Evolutionary conservation across 2,888 invertebrate genomes (phyloP).

Genomic region (Eucriotettix oculatus): DNA sequence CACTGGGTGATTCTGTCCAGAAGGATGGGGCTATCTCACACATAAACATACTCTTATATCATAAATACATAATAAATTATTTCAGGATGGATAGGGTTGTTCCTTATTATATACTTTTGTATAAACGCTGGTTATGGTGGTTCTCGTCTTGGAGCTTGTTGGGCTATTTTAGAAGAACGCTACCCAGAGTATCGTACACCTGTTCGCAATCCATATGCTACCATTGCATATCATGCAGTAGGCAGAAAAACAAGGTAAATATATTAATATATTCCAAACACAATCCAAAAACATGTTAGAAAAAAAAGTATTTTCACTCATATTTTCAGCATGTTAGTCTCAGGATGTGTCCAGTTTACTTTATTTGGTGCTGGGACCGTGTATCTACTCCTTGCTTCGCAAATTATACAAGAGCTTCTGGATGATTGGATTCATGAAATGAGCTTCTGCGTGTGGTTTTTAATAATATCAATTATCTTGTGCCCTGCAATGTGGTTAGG

Average conservation of each 20-base stretch:
- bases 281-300: not conserved
- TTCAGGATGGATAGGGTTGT: constrained; percentile 48
- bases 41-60: no score
- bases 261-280: not conserved
- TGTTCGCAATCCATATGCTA: constrained; percentile 48
- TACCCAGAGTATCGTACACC: constrained; percentile 39
- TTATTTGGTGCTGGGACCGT: constrained; percentile 50
- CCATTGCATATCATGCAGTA: constrained; percentile 43
- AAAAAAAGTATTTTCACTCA: not conserved
- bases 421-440: constrained; percentile 29
- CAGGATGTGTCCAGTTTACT: constrained; percentile 42
- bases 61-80: constrained; percentile 9
- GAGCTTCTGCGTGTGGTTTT: constrained; percentile 44
- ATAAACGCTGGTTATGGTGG: constrained; percentile 46
- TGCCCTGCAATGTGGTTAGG: constrained; percentile 48
- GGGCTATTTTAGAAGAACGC: constrained; percentile 49
- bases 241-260: constrained; percentile 31
- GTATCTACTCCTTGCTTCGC: constrained; percentile 45
- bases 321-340: constrained; percentile 29
- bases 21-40: no score
- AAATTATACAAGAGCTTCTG: constrained; percentile 42
- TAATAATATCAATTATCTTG: constrained; percentile 39
- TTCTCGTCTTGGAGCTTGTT: constrained; percentile 46
- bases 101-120: constrained; percentile 40
- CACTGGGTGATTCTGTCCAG: no score